Percentiles rank a stretch among this genome's conserved stretches.
These are phyloP conservation scores for Pseudochirops corinnae DNA, from an alignment of 2,797 vertebrate species.

Conservation along the genomic window DNA sequence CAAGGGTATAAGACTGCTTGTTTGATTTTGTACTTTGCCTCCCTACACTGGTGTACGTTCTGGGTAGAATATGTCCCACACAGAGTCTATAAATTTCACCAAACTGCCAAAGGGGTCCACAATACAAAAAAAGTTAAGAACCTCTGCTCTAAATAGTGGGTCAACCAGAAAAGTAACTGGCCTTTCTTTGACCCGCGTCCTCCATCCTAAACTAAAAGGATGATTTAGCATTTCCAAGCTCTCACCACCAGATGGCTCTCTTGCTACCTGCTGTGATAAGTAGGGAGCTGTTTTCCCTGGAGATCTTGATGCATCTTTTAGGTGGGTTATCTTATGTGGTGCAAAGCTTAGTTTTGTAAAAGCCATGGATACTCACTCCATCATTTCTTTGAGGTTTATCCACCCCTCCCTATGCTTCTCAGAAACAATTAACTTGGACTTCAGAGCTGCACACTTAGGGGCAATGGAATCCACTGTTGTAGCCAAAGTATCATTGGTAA, in stretches of 20 bases:
- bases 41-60: no score
- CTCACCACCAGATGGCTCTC: not conserved
- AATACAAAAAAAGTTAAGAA: not conserved
- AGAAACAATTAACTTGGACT: slow-evolving; percentile 87
- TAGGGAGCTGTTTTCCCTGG: not conserved
- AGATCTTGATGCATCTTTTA: not conserved
- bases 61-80: no score
- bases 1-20: no score
- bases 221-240: not conserved
- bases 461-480: slow-evolving; percentile 84
- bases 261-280: not conserved
- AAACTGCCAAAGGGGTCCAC: not conserved
- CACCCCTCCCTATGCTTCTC: slow-evolving; percentile 84
- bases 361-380: slow-evolving; percentile 79
- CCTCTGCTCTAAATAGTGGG: not conserved
- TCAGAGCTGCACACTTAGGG: slow-evolving; percentile 84
- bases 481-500: slow-evolving; percentile 85
- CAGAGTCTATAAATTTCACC: not conserved
- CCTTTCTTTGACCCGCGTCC: not conserved
- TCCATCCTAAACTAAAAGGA: not conserved
- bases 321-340: not conserved
- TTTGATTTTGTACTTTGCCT: no score
- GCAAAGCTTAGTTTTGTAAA: not conserved
- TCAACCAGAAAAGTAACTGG: not conserved
- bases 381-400: slow-evolving; percentile 84